These are phyloP conservation scores for Papilio polyxenes DNA, from an alignment of 1,140 invertebrate species.

Conservation along the genomic window DNA sequence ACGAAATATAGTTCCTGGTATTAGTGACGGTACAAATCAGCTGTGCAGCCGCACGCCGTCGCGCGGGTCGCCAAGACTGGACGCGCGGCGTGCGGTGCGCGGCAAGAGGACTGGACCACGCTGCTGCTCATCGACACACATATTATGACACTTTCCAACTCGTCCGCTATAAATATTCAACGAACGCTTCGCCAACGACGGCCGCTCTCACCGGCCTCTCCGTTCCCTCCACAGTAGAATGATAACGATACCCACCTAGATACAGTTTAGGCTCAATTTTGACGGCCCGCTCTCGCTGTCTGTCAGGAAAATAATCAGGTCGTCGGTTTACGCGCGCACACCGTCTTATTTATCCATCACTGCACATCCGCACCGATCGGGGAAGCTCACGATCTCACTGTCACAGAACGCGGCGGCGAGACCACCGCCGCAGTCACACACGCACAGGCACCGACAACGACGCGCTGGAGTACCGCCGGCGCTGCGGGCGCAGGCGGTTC, in stretches of 20 bases:
- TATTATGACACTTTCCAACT: conserved; percentile 68
- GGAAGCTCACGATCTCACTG: conserved; percentile 77
- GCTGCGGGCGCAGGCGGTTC: conserved; percentile 49
- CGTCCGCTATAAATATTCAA: conserved; percentile 77
- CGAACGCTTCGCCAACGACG: conserved; percentile 58
- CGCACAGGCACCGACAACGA: conserved; percentile 54
- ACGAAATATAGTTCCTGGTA: background rate
- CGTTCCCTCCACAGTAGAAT: conserved; percentile 33
- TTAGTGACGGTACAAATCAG: conserved; percentile 54
- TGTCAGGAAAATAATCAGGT: conserved; percentile 62
- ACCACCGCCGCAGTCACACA: conserved; percentile 61
- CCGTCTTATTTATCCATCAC: conserved; percentile 78
- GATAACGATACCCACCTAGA: conserved; percentile 71
- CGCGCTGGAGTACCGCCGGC: conserved; percentile 47
- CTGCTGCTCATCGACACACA: conserved; percentile 54
- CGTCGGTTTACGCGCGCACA: conserved; percentile 60
- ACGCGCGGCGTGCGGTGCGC: conserved; percentile 46
- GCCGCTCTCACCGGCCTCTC: conserved; percentile 55
- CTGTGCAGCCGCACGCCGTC: conserved; percentile 67
- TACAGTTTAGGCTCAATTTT: conserved; percentile 81
- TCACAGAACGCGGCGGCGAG: conserved; percentile 69
- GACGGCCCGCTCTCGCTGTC: conserved; percentile 71
- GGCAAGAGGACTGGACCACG: conserved; percentile 46
- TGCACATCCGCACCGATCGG: conserved; percentile 77
- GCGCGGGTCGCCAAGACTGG: conserved; percentile 14